These are phyloP conservation scores for Thunnus maccoyii DNA, from an alignment of 2,113 vertebrate species.

Conservation along the genomic window DNA sequence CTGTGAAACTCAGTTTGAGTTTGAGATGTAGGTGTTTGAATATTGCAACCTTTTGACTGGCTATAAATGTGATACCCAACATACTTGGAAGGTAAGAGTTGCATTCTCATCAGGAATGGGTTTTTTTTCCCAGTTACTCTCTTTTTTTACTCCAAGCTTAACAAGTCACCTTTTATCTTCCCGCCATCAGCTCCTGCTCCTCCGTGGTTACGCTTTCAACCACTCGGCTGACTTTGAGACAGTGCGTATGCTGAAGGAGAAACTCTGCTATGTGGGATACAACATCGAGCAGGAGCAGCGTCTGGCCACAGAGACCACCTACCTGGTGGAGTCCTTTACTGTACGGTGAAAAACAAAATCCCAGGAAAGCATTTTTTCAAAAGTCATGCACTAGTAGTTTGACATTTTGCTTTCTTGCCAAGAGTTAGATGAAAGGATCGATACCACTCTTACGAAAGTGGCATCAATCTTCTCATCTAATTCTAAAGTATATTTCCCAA, in stretches of 20 bases:
- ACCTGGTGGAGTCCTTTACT: conserved; percentile 93
- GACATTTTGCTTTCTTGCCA: neutral
- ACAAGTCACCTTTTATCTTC: neutral
- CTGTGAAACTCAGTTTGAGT: too few species aligned
- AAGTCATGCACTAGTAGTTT: too few species aligned
- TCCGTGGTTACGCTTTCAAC: conserved; percentile 97
- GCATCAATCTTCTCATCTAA: too few species aligned
- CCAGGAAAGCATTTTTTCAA: neutral
- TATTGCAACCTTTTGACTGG: neutral
- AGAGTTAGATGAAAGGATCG: neutral
- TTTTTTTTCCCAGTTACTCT: too few species aligned
- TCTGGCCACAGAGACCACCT: conserved; percentile 94
- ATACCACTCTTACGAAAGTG: neutral
- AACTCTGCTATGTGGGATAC: conserved; percentile 96
- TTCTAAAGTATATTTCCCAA: too few species aligned
- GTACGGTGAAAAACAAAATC: conserved; percentile 65
- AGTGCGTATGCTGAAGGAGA: conserved; percentile 97
- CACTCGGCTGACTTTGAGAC: conserved; percentile 98
- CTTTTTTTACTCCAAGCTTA: neutral
- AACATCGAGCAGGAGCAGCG: conserved; percentile 98
- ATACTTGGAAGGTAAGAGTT: too few species aligned
- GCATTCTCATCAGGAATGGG: too few species aligned
- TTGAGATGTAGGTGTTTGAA: neutral
- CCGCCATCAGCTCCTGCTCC: conserved; percentile 88
- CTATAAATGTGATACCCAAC: too few species aligned